Base-by-base conservation (phyloP, 2,113 vertebrate genomes). In the Chloropsis hardwickii region DNA sequence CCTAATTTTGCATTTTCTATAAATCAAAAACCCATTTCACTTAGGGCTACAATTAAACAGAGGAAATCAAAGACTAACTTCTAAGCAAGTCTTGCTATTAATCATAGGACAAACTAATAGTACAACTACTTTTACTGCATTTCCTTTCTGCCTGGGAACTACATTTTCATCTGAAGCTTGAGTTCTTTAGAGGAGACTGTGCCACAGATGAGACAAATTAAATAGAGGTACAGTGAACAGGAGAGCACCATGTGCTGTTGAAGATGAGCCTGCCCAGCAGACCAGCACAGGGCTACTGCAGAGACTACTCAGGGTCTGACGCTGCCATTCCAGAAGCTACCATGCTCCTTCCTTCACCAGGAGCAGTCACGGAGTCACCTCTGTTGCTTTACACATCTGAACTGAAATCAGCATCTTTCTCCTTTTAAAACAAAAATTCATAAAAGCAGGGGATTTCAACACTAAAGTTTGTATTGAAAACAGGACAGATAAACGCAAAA, bases 1-100 rank as follows among this genome's bases (percentile, higher is more conserved):
- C 93, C 93, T 58, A 93, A 90, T 93, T 96, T 96, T 94, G 95
- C 94, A 94, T 97, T 94, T 96, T 95, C 97, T 95, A 96, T 97
- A 97, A 97, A 97, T 97, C 97, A 97, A 96, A 97, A 94, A 69
- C 91, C 94, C 72, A 79, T 96, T 95, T 93, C 81, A 96, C 95
- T 97, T 79, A 80, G 61, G 88, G 90, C 64, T 65, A 96, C 96
- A 97, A 96, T 96, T 96, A 97, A 97, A 95, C 70, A 65, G 85
- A 92, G 91, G 93, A 97, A 95, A 95, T 88, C 94, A 95, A 90
- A 97, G 96, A 95, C 51, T 83, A 50, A 93, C 94, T 95, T 97
- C 97, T 95, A 97, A 86, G 88, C 92, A 44, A 82, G 71, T 77
- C 80, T 19, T 66, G 90, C 95, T 96, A 93, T 94, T 96, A 96